Base-by-base conservation (phyloP, 2,113 vertebrate species). In the Mastomys coucha region DNA sequence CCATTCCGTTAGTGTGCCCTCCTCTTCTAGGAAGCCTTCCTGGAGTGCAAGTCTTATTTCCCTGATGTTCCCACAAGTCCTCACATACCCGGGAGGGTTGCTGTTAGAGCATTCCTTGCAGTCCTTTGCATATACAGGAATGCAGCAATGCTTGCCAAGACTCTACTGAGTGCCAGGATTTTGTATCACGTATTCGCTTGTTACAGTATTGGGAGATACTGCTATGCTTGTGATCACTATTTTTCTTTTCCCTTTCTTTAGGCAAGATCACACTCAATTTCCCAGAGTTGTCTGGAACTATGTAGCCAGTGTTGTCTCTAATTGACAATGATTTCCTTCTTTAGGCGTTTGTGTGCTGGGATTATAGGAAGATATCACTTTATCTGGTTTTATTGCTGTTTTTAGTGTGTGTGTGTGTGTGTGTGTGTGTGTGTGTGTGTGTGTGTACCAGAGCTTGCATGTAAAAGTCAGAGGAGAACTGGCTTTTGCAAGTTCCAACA, bases 61-160 rank as follows among this genome's bases (percentile, higher is more conserved):
- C 56, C 67, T 14, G 63, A 39, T 36, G 22, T 36, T 69, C 63
- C 31, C 31, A 70, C 31, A 53, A 9, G 45, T 36, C 31, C 45
- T 24, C 45, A n/a, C 49, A 53, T 7, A 65, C 20, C 58, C 65
- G 42, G 12, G 33, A 9, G 3, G 14, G 10, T 11, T 20, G 24
- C 12, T 86, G 1, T 22, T 49, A 17, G 36, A 75, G 42, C 0
- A 17, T 0, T 0, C 33, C 3, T 53, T 45, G 3, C 7, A 58
- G 56, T 19, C 24, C 45, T 60, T 36, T 58, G 5, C 14, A 4
- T 19, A 65, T 17, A 42, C 4, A 60, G 17, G 17, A 11, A 10
- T 4, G 4, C 5, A 12, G 7, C 3, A 11, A 39, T 17, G 28
- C 9, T 85, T 33, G 9, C 13, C 0, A 5, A 49, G n/a, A 22